These are phyloP conservation scores for Drosophila nasuta DNA, from an alignment of 1,140 invertebrate species.

Conservation along the genomic window DNA sequence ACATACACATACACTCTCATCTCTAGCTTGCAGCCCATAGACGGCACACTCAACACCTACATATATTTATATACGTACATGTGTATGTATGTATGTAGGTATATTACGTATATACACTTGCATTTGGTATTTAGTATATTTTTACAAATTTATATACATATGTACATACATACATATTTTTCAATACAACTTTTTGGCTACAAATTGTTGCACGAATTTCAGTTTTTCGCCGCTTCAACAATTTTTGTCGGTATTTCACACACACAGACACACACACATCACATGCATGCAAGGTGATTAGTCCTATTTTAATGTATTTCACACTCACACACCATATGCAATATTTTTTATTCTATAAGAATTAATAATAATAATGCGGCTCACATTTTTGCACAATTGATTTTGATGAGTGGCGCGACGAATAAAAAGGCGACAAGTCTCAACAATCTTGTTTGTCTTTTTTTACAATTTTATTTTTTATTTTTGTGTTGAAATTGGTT, in stretches of 20 bases:
- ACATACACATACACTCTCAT: constrained; percentile 49
- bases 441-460: constrained; percentile 4
- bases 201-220: background rate
- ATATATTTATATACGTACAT: constrained; percentile 23
- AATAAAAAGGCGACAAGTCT: background rate
- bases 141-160: constrained; percentile 23
- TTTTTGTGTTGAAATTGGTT: constrained; percentile 20
- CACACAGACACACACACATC: constrained; percentile 6
- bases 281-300: background rate
- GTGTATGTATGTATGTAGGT: constrained; percentile 13
- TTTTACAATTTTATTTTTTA: background rate
- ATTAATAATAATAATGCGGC: background rate
- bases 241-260: background rate
- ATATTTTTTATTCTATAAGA: too few relatives aligned
- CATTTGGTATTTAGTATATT: constrained; percentile 5
- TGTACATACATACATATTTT: too few relatives aligned
- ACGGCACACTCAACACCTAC: constrained; percentile 7
- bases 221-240: constrained; percentile 16
- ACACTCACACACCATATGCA: constrained; percentile 1
- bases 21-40: constrained; percentile 1
- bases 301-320: constrained; percentile 18
- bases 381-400: constrained; percentile 27
- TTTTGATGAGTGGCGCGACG: constrained; percentile 8
- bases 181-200: constrained; percentile 2
- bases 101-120: background rate